Base-by-base conservation (phyloP, 2,113 vertebrate species). In the Cichladusa arquata region DNA sequence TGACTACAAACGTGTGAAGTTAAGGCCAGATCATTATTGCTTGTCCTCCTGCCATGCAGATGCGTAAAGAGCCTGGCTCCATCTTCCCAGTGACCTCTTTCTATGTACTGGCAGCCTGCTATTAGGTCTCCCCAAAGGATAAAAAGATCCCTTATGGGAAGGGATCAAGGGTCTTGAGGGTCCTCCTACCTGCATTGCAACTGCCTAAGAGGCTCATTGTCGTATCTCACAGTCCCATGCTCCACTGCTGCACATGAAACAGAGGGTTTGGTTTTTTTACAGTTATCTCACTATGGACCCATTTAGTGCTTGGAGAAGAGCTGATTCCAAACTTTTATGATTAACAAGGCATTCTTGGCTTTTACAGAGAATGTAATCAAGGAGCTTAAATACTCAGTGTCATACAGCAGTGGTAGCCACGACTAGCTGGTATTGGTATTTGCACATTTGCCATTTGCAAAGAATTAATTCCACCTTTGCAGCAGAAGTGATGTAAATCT, bases 371-470 rank as follows among this genome's bases (percentile, higher is more conserved):
- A 54, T 70, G 18, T 74, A 66, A 58, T 80, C 38, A 66, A 54
- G 64, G 64, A 50, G 7, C 26, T 78, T 83, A 44, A 73, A 44
- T 70, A 69, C 23, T 9, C 10, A 4, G 12, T 77, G 33, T 45
- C 11, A 11, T 45, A 48, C 22, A 65, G 58, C 40, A 61, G 33
- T 29, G 36, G 54, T 56, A 45, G 19, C 34, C 88, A 18, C 57
- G 33, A 36, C 29, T 44, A 24, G 13, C 38, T 81, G 7, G 42
- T 88, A 38, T 22, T n/a, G 51, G 20, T 3, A 4, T 88, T 92
- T 82, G 65, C 76, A 53, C 33, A 65, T 47, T 83, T 61, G 38
- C 76, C n/a, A 25, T 95, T 82, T 86, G 50, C n/a, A 88, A 83
- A 47, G 36, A 84, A 62, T n/a, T 57, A 36, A 38, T 92, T 62